Base-by-base conservation (phyloP, 2,113 vertebrate genomes). In the Ptilorrhoa leucosticta region DNA sequence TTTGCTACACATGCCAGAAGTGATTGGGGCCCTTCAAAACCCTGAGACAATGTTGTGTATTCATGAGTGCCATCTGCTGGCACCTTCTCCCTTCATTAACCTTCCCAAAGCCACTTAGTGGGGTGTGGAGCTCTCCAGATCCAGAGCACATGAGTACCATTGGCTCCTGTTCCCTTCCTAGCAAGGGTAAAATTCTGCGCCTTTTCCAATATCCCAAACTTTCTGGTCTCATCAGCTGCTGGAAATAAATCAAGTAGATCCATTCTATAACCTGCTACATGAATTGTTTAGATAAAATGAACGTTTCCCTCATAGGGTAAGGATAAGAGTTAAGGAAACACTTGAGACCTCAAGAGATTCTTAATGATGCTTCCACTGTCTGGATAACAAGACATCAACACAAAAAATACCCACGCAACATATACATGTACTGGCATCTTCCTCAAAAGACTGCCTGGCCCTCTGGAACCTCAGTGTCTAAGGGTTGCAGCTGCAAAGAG, bases 31-130 rank as follows among this genome's bases (percentile, higher is more conserved):
- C 44, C 37, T 82, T 40, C 27, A 48, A 73, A 90, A 26, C 28
- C 45, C 82, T 1, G 8, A 61, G 50, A 70, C 47, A 54, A 57
- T 10, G 76, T 18, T 48, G 24, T 58, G 65, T 21, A 81, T 96
- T 88, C 88, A n/a, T 70, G 93, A 90, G 72, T 96, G 90, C 93
- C 96, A 95, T 56, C 93, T 96, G 53, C 94, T 88, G 93, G 92
- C 85, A 88, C 54, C 35, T 77, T 54, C 64, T 70, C 79, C 47
- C 27, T 54, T 56, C 45, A 64, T 66, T 40, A 90, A 76, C 56
- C 80, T 77, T 68, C n/a, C 63, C 33, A 66, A 83, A 83, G 68
- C 33, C 56, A 77, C 50, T 50, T 21, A 5, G 12, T 48, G 28
- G 12, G 51, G 10, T 16, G 28, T 15, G 45, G 47, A 75, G 72